phyloP scores from a whole-genome alignment of 2,888 invertebrate genomes.

The Lasioglossum lativentre region DNA sequence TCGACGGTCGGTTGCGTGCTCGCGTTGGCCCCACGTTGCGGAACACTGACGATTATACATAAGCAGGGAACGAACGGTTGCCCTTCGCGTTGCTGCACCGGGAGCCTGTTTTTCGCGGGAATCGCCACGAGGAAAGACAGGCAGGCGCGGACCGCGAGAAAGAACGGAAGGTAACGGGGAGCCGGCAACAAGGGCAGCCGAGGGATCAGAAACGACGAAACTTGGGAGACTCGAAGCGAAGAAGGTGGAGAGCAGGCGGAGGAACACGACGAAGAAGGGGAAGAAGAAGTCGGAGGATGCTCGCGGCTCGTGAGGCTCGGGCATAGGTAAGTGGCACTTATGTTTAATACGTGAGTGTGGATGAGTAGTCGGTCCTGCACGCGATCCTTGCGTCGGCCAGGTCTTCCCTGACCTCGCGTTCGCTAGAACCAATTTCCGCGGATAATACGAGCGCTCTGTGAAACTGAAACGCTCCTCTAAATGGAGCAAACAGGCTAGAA shows the following conservation, averaged over 20 bases:
- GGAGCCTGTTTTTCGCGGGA: constrained; percentile 47
- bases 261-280: neutral
- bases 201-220: constrained; percentile 57
- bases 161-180: constrained; percentile 35
- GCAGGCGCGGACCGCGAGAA: constrained; percentile 32
- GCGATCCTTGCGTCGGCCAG: constrained; percentile 74
- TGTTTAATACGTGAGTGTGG: constrained; percentile 79
- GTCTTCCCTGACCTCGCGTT: constrained; percentile 78
- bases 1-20: constrained; percentile 48
- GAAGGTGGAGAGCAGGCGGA: neutral
- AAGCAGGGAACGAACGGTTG: constrained; percentile 46
- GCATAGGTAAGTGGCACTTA: constrained; percentile 78
- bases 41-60: constrained; percentile 37
- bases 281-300: constrained; percentile 54
- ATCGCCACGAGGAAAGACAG: constrained; percentile 40
- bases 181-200: constrained; percentile 59
- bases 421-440: constrained; percentile 79
- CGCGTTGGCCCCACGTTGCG: constrained; percentile 27
- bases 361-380: constrained; percentile 79
- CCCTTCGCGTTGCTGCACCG: constrained; percentile 33
- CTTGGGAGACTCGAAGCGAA: constrained; percentile 17
- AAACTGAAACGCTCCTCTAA: constrained; percentile 58
- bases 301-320: constrained; percentile 71
- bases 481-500: constrained; percentile 59
- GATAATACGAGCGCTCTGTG: constrained; percentile 68